phyloP scores from a whole-genome alignment of 2,797 vertebrate genomes.

The Botia almorhae region DNA sequence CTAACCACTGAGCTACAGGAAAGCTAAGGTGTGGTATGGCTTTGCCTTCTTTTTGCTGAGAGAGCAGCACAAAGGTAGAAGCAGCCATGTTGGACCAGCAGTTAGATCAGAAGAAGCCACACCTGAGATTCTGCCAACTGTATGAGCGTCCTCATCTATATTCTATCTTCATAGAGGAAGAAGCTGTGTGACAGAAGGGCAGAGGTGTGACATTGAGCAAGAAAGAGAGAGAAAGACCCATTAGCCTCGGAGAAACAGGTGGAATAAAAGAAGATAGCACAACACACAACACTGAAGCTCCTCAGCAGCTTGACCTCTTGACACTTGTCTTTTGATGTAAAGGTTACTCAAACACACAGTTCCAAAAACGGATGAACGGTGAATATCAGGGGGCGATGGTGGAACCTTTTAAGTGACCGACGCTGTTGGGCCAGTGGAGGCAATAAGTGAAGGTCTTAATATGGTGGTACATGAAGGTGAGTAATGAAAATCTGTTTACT shows the following conservation, averaged over 20 bases:
- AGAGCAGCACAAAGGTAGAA: not conserved
- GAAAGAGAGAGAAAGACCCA: not conserved
- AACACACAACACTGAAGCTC: conserved; percentile 35
- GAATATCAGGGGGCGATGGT: conserved; percentile 25
- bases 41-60: not conserved
- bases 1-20: too few relatives aligned
- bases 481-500: not conserved
- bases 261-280: conserved; percentile 10
- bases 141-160: not conserved
- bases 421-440: not conserved
- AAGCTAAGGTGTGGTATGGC: not conserved
- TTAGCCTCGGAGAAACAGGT: not conserved
- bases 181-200: not conserved
- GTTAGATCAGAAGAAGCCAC: not conserved
- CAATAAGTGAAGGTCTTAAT: conserved; percentile 1
- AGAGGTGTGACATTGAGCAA: conserved; percentile 8
- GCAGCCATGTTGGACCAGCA: not conserved
- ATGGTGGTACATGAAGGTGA: not conserved
- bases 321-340: conserved; percentile 49
- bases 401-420: conserved; percentile 47
- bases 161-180: conserved; percentile 6
- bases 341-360: conserved; percentile 40
- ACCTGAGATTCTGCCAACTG: not conserved
- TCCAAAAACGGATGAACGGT: conserved; percentile 24
- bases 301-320: conserved; percentile 17